Evolutionary conservation across 37 sponge, comb jelly and placozoan species (phyloP).

Genomic region (Chondrilla cf. caribensis): DNA sequence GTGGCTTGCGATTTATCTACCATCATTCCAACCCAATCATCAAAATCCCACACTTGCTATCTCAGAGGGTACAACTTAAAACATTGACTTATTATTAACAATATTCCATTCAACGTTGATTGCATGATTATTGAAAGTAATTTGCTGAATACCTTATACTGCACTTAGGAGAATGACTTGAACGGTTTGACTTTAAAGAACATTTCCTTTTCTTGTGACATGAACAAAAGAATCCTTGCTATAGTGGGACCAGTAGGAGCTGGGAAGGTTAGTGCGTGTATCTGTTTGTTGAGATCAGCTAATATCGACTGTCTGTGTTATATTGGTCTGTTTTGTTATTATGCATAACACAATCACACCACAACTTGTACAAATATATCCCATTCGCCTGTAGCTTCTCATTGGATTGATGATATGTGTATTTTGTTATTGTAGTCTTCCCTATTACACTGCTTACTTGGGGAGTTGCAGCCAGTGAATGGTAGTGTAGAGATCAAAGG

Average conservation of each 20-base stretch:
- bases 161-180: not conserved
- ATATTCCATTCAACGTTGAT: too few relatives aligned
- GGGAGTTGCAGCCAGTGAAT: slow-evolving; percentile 34
- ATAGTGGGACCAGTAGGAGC: slow-evolving; percentile 50
- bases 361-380: too few relatives aligned
- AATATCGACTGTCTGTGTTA: too few relatives aligned
- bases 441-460: slow-evolving; percentile 34
- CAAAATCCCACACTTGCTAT: too few relatives aligned
- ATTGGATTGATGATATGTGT: too few relatives aligned
- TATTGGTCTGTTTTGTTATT: too few relatives aligned
- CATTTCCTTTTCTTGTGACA: not conserved
- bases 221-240: not conserved
- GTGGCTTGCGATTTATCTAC: too few relatives aligned
- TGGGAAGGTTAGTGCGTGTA: slow-evolving; percentile 24
- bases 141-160: not conserved
- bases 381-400: not conserved
- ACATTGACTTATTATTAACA: too few relatives aligned
- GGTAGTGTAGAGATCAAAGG: slow-evolving; percentile 36
- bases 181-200: not conserved
- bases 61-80: too few relatives aligned
- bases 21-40: too few relatives aligned
- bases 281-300: too few relatives aligned
- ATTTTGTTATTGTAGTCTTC: slow-evolving; percentile 16
- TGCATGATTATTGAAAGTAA: too few relatives aligned
- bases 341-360: not conserved